Conservation (phyloP, 2,113 vertebrate species). For the Erpornis zantholeuca region DNA sequence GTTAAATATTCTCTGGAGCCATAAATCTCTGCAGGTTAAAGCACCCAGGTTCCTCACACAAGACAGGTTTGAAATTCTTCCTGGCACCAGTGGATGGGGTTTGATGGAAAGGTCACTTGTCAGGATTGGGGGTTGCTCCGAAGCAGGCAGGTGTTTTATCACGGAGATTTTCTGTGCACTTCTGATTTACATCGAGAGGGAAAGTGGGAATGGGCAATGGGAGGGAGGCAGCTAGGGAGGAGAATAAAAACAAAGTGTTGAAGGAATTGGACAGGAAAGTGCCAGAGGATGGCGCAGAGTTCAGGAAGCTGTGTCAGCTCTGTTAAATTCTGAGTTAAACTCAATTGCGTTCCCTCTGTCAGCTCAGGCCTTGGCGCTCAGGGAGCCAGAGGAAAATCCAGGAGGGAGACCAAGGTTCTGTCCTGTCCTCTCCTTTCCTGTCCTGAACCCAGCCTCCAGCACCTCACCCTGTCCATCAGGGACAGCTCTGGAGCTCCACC, state of each 20-base stretch:
- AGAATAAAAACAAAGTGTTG: background rate
- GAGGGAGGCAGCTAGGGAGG: background rate
- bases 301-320: background rate
- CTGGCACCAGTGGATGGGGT: background rate
- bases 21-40: background rate
- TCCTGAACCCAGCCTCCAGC: background rate
- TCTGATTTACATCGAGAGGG: background rate
- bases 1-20: background rate
- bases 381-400: background rate
- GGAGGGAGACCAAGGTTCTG: background rate
- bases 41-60: background rate
- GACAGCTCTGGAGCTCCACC: background rate
- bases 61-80: background rate
- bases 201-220: background rate
- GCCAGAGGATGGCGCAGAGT: background rate
- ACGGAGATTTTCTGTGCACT: background rate
- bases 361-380: background rate
- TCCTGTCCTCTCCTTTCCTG: background rate
- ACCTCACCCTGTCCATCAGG: background rate
- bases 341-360: background rate
- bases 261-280: background rate
- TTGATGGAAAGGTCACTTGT: background rate
- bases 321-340: background rate
- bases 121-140: background rate
- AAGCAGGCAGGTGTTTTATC: background rate